These are phyloP conservation scores for Drosophila punjabiensis DNA, from an alignment of 1,140 invertebrate species.

Conservation along the genomic window DNA sequence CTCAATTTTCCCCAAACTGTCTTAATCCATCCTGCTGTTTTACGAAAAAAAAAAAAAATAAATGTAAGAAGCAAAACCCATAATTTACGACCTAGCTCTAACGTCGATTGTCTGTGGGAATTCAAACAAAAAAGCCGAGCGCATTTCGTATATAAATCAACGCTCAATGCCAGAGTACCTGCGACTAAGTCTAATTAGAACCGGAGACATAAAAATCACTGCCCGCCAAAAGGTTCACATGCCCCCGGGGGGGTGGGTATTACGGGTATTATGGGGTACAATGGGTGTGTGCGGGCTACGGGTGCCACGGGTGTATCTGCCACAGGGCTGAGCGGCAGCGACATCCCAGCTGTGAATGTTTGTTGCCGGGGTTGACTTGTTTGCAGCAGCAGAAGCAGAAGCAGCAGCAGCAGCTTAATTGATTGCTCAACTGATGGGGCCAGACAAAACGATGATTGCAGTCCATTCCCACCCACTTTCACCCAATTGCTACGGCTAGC, in stretches of 20 bases:
- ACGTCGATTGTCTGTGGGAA: conserved; percentile 66
- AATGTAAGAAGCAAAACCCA: conserved; percentile 16
- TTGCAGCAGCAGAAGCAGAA: conserved; percentile 58
- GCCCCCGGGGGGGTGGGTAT: conserved; percentile 7
- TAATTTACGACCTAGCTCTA: conserved; percentile 8
- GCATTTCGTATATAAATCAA: conserved; percentile 75
- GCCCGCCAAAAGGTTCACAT: conserved; percentile 35
- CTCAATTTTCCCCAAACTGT: not conserved
- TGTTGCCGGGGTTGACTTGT: conserved; percentile 59
- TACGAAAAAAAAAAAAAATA: conserved; percentile 12
- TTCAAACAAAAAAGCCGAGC: conserved; percentile 47
- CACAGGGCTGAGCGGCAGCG: conserved; percentile 13
- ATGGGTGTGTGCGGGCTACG: conserved; percentile 7
- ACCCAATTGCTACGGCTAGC: conserved; percentile 34
- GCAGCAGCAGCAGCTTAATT: conserved; percentile 63
- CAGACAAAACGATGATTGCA: conserved; percentile 62
- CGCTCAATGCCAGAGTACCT: conserved; percentile 76
- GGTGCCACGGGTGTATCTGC: conserved; percentile 8
- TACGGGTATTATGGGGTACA: conserved; percentile 16
- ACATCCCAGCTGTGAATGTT: conserved; percentile 43
- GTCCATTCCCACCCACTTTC: conserved; percentile 41
- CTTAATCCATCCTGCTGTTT: conserved; percentile 5
- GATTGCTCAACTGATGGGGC: conserved; percentile 74
- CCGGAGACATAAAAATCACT: conserved; percentile 80
- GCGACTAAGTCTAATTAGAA: conserved; percentile 77